These are phyloP conservation scores for Tapera naevia DNA, from an alignment of 2,797 vertebrate genomes.

Conservation along the genomic window DNA sequence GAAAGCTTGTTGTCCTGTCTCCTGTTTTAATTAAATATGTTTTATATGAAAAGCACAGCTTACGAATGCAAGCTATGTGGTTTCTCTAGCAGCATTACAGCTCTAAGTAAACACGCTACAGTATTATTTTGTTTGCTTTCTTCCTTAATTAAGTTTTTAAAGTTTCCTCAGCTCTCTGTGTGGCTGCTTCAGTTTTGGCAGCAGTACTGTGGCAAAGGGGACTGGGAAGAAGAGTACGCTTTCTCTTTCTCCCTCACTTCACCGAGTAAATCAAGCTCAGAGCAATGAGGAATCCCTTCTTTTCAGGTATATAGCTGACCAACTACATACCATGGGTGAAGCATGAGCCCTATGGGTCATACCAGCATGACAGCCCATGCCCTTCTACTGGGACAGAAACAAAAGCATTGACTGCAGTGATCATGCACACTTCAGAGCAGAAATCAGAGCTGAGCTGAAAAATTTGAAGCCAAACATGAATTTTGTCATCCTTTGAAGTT, in stretches of 20 bases:
- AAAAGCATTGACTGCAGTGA: not conserved
- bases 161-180: conserved; percentile 79
- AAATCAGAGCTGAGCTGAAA: not conserved
- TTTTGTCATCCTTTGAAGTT: not conserved
- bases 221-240: not conserved
- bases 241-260: not conserved
- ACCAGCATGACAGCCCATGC: not conserved
- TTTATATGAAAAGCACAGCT: conserved; percentile 72
- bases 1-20: conserved; percentile 70
- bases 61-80: conserved; percentile 73
- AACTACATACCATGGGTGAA: not conserved
- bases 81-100: conserved; percentile 72
- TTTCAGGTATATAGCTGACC: not conserved
- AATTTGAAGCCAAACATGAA: not conserved
- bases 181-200: conserved; percentile 78
- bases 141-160: conserved; percentile 76
- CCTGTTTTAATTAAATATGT: conserved; percentile 76
- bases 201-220: conserved; percentile 43
- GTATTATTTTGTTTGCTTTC: conserved; percentile 80
- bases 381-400: not conserved
- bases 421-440: not conserved
- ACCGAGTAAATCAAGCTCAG: not conserved
- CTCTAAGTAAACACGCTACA: conserved; percentile 72
- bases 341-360: not conserved
- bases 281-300: not conserved